These are phyloP conservation scores for Sinosuthora webbiana DNA, from an alignment of 2,113 vertebrate species.

Conservation along the genomic window DNA sequence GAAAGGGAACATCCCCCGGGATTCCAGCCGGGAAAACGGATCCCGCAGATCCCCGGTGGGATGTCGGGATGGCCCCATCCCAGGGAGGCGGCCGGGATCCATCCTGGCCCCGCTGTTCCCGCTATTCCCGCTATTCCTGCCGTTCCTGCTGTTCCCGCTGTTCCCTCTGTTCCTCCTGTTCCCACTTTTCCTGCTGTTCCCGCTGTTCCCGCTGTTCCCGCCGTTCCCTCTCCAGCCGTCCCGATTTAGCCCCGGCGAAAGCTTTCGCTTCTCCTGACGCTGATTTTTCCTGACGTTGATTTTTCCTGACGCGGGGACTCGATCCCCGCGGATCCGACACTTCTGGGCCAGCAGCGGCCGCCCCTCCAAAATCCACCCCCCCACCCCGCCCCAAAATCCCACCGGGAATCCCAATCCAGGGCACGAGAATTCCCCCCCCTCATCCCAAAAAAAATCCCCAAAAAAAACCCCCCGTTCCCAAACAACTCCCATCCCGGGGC, in stretches of 20 bases:
- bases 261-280: background rate
- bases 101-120: fast-evolving
- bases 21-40: fast-evolving
- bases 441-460: background rate
- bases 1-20: background rate
- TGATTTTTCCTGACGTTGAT: background rate
- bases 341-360: background rate
- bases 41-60: background rate
- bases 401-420: background rate
- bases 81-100: background rate
- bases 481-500: background rate
- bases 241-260: background rate
- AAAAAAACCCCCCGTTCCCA: background rate
- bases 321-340: background rate
- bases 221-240: background rate
- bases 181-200: background rate
- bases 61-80: fast-evolving
- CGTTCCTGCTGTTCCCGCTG: background rate
- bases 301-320: background rate
- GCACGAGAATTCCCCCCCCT: fast-evolving
- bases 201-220: too few relatives aligned
- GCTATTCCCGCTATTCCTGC: background rate
- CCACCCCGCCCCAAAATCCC: background rate
- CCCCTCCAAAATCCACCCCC: too few relatives aligned
- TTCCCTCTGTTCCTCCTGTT: too few relatives aligned